These are phyloP conservation scores for Argyra leucocephala DNA, from an alignment of 2,888 invertebrate species.

Conservation along the genomic window DNA sequence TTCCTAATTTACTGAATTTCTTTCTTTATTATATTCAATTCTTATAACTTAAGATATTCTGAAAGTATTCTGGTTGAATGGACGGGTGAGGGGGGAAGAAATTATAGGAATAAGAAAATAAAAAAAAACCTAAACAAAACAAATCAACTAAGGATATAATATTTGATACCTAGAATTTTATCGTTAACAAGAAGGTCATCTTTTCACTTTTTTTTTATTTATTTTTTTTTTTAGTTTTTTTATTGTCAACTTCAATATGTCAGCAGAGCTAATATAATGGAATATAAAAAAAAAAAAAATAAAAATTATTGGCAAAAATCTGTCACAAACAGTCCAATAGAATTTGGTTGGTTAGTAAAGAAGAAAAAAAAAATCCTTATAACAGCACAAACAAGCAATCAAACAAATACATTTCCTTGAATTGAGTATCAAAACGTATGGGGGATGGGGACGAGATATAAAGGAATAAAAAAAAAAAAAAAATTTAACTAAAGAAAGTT, in stretches of 20 bases:
- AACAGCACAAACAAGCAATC: no score
- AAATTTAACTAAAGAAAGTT: no score
- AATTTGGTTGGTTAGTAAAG: no score
- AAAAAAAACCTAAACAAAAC: background rate
- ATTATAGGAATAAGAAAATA: background rate
- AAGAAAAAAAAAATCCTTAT: no score
- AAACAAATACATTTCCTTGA: no score
- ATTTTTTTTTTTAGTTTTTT: background rate
- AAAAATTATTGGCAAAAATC: background rate
- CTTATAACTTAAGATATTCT: background rate
- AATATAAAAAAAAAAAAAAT: no score
- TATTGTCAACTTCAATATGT: background rate
- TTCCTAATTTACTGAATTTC: background rate
- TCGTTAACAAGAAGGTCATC: no score
- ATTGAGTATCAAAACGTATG: no score
- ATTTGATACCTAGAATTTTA: background rate
- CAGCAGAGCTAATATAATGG: background rate
- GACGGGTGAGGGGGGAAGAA: no score
- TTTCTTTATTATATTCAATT: background rate
- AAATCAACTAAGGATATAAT: background rate
- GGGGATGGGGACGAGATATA: no score
- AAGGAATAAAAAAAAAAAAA: no score
- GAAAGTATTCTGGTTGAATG: background rate
- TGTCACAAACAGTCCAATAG: background rate
- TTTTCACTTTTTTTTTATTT: background rate